A percentile compares a stretch with the other conserved stretches of the same genome.
These are phyloP conservation scores for Meteorus sp. DNA, from an alignment of 1,140 invertebrate genomes.

Conservation along the genomic window DNA sequence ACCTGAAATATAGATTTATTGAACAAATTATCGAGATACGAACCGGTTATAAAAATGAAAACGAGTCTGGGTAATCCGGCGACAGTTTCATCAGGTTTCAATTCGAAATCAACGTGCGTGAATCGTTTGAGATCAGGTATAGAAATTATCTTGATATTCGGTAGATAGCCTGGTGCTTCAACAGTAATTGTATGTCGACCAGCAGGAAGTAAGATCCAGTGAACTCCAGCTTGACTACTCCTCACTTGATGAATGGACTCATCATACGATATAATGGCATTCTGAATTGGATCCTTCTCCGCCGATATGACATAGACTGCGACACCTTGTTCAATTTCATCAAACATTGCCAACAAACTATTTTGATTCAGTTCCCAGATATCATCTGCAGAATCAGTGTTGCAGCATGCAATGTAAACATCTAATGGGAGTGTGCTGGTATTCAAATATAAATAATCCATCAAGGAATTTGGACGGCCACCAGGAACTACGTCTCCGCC, in stretches of 20 bases:
- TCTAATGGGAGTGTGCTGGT: constrained; percentile 50
- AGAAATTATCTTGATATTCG: constrained; percentile 59
- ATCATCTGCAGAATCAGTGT: constrained; percentile 37
- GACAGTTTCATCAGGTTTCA: constrained; percentile 67
- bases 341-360: constrained; percentile 44
- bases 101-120: constrained; percentile 65
- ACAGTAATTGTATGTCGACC: constrained; percentile 63
- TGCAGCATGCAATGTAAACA: constrained; percentile 53
- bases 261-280: constrained; percentile 61
- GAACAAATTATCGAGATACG: constrained; percentile 27
- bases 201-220: constrained; percentile 60
- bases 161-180: constrained; percentile 61
- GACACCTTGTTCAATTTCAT: constrained; percentile 42
- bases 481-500: constrained; percentile 35
- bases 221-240: constrained; percentile 63
- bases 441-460: constrained; percentile 52
- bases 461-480: constrained; percentile 39
- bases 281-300: constrained; percentile 62
- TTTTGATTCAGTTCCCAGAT: constrained; percentile 48
- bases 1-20: constrained; percentile 4
- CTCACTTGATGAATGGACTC: constrained; percentile 49
- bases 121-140: constrained; percentile 50
- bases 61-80: constrained; percentile 72
- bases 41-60: constrained; percentile 74
- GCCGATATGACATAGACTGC: constrained; percentile 63